Conservation (phyloP, 2,888 invertebrate species). For the Dascillus cervinus region DNA sequence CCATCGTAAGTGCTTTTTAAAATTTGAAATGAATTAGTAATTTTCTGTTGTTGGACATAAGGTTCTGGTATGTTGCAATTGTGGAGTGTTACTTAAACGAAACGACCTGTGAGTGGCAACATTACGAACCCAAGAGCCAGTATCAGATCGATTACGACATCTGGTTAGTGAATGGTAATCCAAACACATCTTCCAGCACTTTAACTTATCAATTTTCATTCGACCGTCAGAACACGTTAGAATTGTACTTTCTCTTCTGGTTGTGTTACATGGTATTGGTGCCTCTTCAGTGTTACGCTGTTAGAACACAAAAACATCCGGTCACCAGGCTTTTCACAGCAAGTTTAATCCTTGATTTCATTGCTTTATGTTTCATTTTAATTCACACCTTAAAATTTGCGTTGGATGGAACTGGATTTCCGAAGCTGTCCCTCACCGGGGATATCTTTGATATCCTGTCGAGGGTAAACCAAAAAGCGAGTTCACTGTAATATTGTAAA, state of each 20-base stretch:
- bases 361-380: conserved; percentile 80
- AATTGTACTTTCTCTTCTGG: conserved; percentile 84
- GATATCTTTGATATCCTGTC: conserved; percentile 90
- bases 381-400: conserved; percentile 86
- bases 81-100: conserved; percentile 84
- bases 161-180: conserved; percentile 95
- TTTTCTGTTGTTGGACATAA: not conserved
- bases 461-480: conserved; percentile 49
- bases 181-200: conserved; percentile 78
- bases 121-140: conserved; percentile 49
- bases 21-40: not conserved
- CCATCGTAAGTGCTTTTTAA: conserved; percentile 59
- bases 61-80: conserved; percentile 94
- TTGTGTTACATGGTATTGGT: conserved; percentile 74
- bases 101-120: conserved; percentile 76
- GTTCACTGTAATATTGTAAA: conserved; percentile 3
- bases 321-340: conserved; percentile 86
- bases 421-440: conserved; percentile 74
- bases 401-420: conserved; percentile 81
- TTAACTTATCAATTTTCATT: conserved; percentile 94
- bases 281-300: conserved; percentile 87
- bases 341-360: conserved; percentile 76
- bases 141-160: conserved; percentile 73
- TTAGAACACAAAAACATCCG: conserved; percentile 80
- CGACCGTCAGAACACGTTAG: conserved; percentile 87